Percentiles rank a stretch among this genome's conserved stretches.
Evolutionary conservation across 2,113 vertebrate species (phyloP).

Genomic region (Tragelaphus strepsiceros): DNA sequence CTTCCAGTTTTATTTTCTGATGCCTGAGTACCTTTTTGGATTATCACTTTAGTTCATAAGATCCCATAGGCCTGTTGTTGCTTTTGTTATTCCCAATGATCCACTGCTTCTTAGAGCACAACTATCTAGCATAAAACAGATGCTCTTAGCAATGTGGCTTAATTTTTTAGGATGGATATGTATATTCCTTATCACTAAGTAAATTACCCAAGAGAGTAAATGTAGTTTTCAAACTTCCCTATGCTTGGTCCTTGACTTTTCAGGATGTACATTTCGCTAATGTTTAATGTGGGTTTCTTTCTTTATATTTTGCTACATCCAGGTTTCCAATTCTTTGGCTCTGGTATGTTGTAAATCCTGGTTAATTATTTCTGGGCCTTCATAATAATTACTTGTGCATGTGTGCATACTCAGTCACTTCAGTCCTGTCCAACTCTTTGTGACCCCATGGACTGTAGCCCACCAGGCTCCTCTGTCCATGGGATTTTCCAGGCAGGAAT

Average conservation of each 20-base stretch:
- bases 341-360: neutral
- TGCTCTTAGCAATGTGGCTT: neutral
- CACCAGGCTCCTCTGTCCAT: neutral
- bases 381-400: neutral
- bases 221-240: neutral
- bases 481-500: neutral
- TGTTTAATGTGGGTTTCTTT: neutral
- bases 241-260: neutral
- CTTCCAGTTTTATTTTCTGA: neutral
- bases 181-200: neutral
- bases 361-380: neutral
- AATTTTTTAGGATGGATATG: neutral
- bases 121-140: neutral
- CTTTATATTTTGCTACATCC: neutral
- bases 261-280: neutral
- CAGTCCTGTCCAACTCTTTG: neutral
- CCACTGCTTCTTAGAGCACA: neutral
- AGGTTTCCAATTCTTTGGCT: neutral
- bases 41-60: neutral
- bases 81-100: neutral
- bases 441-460: neutral
- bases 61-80: neutral
- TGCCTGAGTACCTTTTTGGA: neutral
- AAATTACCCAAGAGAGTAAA: neutral
- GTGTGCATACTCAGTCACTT: neutral